Percentiles rank a stretch among this genome's conserved stretches.
These are phyloP conservation scores for Eulemur rufifrons DNA, from an alignment of 2,113 vertebrate species.

Conservation along the genomic window DNA sequence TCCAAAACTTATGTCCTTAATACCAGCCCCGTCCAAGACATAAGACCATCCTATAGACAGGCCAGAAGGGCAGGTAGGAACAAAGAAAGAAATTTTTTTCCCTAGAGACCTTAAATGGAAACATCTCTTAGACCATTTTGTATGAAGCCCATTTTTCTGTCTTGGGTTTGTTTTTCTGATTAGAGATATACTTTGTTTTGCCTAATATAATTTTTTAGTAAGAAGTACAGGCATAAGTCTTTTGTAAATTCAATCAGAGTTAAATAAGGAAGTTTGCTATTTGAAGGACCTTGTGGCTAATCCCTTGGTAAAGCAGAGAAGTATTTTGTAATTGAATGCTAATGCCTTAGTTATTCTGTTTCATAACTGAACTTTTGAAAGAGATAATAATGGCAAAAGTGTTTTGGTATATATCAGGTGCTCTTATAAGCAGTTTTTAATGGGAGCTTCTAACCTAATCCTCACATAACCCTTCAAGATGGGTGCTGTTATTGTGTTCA, in stretches of 20 bases:
- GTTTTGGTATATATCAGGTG: not conserved
- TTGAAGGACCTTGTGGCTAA: not conserved
- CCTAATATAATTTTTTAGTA: not conserved
- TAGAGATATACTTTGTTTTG: conserved; percentile 21
- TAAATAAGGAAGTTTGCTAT: conserved; percentile 17
- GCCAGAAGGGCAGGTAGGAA: not conserved
- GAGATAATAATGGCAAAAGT: not conserved
- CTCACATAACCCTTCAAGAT: not conserved
- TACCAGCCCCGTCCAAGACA: not conserved
- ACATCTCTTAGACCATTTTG: not conserved
- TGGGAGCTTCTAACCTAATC: not conserved
- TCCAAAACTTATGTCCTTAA: not conserved
- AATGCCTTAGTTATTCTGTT: conserved; percentile 34
- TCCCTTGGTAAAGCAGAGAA: conserved; percentile 29
- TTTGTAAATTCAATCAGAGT: not conserved
- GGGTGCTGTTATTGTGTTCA: not conserved
- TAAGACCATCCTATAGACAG: not conserved
- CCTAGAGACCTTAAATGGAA: not conserved
- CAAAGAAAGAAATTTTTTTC: not conserved
- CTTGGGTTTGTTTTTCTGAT: not conserved
- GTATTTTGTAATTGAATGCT: conserved; percentile 32
- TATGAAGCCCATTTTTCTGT: not conserved
- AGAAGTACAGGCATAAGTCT: not conserved
- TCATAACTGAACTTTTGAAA: conserved; percentile 9
- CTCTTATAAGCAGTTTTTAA: not conserved